A percentile compares a stretch with the other conserved stretches of the same genome.
These are phyloP conservation scores for Aphelenchoides bicaudatus DNA, from an alignment of 2,888 invertebrate species.

Conservation along the genomic window DNA sequence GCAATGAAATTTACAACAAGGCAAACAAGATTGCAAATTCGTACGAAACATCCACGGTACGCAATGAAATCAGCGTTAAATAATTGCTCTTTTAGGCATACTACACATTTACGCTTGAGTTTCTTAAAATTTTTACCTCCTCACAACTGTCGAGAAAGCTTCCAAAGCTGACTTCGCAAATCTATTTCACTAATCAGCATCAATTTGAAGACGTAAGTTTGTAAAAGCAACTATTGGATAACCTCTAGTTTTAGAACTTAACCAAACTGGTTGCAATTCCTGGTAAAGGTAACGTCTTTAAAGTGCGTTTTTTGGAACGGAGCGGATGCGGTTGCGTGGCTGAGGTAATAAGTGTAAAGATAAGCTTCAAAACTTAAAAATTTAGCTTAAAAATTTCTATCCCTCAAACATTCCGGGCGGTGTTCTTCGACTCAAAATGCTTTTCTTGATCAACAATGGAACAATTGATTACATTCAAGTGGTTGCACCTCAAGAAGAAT, in stretches of 20 bases:
- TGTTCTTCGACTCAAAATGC: slow-evolving; percentile 3
- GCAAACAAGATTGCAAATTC: slow-evolving; percentile 24
- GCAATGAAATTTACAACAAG: slow-evolving; percentile 21
- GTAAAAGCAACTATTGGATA: background rate
- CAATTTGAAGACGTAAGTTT: background rate
- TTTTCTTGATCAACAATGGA: slow-evolving; percentile 33
- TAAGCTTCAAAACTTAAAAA: too few relatives aligned
- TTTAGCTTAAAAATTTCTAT: too few relatives aligned
- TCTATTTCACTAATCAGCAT: background rate
- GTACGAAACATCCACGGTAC: slow-evolving; percentile 1
- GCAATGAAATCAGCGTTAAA: background rate
- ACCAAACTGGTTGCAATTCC: background rate
- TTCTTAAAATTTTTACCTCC: slow-evolving; percentile 25
- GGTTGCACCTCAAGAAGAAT: slow-evolving; percentile 34
- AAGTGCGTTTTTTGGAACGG: slow-evolving; percentile 20
- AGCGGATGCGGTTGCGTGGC: slow-evolving; percentile 23
- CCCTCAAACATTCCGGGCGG: too few relatives aligned
- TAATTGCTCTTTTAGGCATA: slow-evolving; percentile 19
- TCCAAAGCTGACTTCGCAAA: background rate
- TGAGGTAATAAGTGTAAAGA: too few relatives aligned
- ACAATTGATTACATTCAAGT: slow-evolving; percentile 32
- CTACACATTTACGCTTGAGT: slow-evolving; percentile 26
- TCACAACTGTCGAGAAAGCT: background rate
- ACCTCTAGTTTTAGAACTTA: background rate
- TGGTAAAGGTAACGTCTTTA: background rate